Evolutionary conservation across 1,140 invertebrate genomes (phyloP), one percentile per base, ranked within the genome.

Genomic region (Battus philenor): DNA sequence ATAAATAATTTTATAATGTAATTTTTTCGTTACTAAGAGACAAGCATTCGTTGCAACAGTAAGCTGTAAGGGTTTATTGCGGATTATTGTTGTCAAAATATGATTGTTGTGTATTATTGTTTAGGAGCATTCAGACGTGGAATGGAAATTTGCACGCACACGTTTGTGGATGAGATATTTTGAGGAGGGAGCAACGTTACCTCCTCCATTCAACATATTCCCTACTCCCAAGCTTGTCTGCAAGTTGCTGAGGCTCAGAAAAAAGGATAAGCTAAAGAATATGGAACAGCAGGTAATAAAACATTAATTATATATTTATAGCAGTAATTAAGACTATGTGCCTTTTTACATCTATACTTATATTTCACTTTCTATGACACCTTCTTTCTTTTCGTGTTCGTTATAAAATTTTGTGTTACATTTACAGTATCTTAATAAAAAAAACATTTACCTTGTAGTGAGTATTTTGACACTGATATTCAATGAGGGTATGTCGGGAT

Each of bases 151-250:
- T 65, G 94, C 95, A 0, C 84, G 95, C 1, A 94, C 93, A 15
- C 90, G 93, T 45, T 82, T 97, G 4, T 97, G 95, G 93, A 95
- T 97, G 90, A 94, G 93, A 60, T 97, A 97, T 68, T 97, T 97
- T 55, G 93, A 95, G 59, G 93, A 95, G 45, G 92, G 92, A 0
- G 90, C 90, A 12, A 95, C 93, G 0, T 86, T 97, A 1, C 95
- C 96, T 2, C 91, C 94, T 0, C 95, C 95, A 0, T 95, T 97
- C 53, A 97, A 97, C 66, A 90, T 97, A 26, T 87, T 96, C 11
- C 95, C 95, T 0, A 93, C 93, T 6, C 89, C 87, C 31, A 93
- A 90, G 76, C 83, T 91, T 30, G 54, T 94, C 2, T 78, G 93
- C 50, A 90, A 91, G 68, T 54, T 91, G 1, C 77, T 91, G 1